A percentile compares a stretch with the other conserved stretches of the same genome.
These are phyloP conservation scores for Patiria miniata DNA, from an alignment of 35 echinoderm and acorn worm species.

Conservation along the genomic window DNA sequence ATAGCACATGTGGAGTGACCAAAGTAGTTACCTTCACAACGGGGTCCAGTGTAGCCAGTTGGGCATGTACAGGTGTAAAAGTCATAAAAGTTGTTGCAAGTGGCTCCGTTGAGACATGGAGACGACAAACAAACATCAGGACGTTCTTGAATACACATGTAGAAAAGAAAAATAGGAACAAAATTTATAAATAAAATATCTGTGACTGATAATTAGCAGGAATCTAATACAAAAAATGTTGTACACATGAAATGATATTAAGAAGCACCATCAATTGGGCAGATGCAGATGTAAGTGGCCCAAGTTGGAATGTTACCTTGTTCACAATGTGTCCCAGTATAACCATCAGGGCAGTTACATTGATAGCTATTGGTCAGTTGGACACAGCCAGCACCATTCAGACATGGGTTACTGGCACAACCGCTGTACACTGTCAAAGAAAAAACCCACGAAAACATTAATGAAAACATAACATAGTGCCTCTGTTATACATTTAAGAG, in stretches of 20 bases:
- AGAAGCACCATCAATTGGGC: background rate
- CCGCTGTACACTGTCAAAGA: slow-evolving; percentile 36
- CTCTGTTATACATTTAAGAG: too few relatives aligned
- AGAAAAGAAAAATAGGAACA: background rate
- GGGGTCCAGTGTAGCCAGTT: background rate
- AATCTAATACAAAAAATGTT: too few relatives aligned
- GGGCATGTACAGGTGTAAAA: background rate
- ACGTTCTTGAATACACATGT: background rate
- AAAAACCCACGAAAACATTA: slow-evolving; percentile 20
- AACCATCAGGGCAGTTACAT: background rate
- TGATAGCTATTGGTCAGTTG: background rate
- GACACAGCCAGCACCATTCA: slow-evolving; percentile 50
- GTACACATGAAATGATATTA: background rate
- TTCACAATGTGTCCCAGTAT: background rate
- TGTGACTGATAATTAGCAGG: too few relatives aligned
- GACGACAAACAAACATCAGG: slow-evolving; percentile 43
- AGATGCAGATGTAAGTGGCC: too few relatives aligned
- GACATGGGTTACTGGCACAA: slow-evolving; percentile 48
- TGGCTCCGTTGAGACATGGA: slow-evolving; percentile 56
- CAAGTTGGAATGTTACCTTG: background rate
- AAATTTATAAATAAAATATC: too few relatives aligned
- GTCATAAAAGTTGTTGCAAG: background rate
- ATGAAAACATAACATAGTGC: too few relatives aligned
- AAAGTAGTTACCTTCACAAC: slow-evolving; percentile 23
- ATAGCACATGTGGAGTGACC: background rate